Percentiles rank a stretch among this genome's conserved stretches.
phyloP scores from a whole-genome alignment of 2,797 vertebrate genomes.

The Lithobates pipiens region DNA sequence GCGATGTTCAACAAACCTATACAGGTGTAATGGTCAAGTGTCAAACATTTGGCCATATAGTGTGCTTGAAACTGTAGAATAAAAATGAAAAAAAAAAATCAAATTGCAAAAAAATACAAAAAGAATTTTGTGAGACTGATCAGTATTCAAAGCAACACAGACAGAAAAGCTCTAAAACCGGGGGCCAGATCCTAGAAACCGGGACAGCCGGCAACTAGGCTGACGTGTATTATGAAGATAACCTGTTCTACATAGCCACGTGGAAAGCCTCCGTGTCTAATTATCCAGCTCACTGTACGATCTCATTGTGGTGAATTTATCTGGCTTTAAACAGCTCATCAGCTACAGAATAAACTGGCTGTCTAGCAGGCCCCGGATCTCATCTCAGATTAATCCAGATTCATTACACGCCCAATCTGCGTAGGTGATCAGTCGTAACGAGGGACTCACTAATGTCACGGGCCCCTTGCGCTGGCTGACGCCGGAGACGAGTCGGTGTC shows the following conservation, averaged over 20 bases:
- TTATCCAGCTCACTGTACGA: constrained; percentile 37
- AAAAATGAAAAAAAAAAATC: no score
- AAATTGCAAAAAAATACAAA: background rate
- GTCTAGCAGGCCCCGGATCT: constrained; percentile 38
- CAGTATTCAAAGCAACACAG: background rate
- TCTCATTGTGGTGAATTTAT: constrained; percentile 43
- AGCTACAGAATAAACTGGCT: constrained; percentile 39
- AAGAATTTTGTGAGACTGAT: background rate
- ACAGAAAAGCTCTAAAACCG: background rate
- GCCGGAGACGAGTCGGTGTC: constrained; percentile 13
- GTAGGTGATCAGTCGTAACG: constrained; percentile 56
- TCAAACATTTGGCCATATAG: background rate
- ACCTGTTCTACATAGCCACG: background rate
- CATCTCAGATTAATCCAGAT: constrained; percentile 56
- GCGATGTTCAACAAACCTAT: background rate
- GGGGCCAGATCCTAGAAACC: background rate
- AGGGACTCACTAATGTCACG: constrained; percentile 60
- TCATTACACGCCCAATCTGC: constrained; percentile 60
- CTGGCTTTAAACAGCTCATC: constrained; percentile 58
- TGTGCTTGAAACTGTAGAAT: no score
- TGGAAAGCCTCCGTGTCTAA: constrained; percentile 15
- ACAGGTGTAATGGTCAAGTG: background rate
- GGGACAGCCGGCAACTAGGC: background rate
- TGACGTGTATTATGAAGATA: background rate
- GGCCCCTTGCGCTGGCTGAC: constrained; percentile 18